These are phyloP conservation scores for Calliopsis andreniformis DNA, from an alignment of 1,140 invertebrate genomes.

Conservation along the genomic window DNA sequence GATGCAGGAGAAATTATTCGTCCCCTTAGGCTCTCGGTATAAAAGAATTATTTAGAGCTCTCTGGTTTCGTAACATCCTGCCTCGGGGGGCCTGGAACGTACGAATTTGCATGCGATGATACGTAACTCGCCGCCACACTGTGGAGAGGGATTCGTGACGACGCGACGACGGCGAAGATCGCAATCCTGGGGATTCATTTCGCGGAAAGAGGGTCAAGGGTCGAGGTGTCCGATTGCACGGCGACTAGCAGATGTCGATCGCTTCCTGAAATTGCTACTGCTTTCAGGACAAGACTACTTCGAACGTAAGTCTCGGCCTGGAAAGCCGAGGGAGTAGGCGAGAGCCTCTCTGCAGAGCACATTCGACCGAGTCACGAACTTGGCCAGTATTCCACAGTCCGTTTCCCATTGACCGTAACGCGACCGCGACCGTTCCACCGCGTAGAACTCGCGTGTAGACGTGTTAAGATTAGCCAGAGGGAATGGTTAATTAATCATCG, in stretches of 20 bases:
- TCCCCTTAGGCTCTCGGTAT: slow-evolving; percentile 4
- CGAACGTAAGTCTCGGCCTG: neutral
- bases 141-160: slow-evolving; percentile 18
- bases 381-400: slow-evolving; percentile 25
- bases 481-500: slow-evolving; percentile 36
- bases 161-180: slow-evolving; percentile 11
- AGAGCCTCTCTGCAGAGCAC: neutral
- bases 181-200: slow-evolving; percentile 23
- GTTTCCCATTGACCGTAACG: slow-evolving; percentile 33
- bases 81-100: too few species aligned
- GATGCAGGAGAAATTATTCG: slow-evolving; percentile 40
- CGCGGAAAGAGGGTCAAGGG: slow-evolving; percentile 51
- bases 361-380: slow-evolving; percentile 54
- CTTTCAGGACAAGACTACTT: neutral
- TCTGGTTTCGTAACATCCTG: too few species aligned
- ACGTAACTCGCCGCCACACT: too few species aligned
- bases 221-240: slow-evolving; percentile 44
- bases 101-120: too few species aligned
- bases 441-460: slow-evolving; percentile 29
- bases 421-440: slow-evolving; percentile 27
- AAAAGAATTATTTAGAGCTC: too few species aligned
- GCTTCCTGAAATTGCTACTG: slow-evolving; percentile 27
- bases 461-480: slow-evolving; percentile 12
- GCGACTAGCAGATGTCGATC: slow-evolving; percentile 37
- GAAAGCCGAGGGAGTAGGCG: too few species aligned